A percentile compares a stretch with the other conserved stretches of the same genome.
Conservation (phyloP, 2,113 vertebrate species). For the Trichechus manatus region DNA sequence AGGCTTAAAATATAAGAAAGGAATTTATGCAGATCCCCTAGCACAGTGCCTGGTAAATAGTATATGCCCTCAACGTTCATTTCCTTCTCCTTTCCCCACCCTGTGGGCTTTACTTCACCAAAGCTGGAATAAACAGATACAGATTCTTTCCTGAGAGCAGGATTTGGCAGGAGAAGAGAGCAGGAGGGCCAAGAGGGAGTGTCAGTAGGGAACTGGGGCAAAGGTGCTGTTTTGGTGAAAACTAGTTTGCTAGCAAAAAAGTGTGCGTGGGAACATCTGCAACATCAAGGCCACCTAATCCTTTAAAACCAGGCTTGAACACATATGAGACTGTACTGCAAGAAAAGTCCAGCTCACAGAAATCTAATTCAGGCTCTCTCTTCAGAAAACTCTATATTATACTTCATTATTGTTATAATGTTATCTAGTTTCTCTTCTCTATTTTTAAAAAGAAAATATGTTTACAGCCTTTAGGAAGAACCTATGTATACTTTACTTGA, state of each 20-base stretch:
- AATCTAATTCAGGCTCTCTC: background rate
- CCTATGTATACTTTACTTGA: background rate
- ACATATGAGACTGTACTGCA: background rate
- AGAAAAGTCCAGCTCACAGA: background rate
- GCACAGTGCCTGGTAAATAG: background rate
- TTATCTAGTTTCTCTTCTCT: background rate
- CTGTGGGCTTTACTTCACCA: background rate
- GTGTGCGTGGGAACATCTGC: background rate
- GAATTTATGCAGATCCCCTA: background rate
- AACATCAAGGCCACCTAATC: background rate
- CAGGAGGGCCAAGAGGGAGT: background rate
- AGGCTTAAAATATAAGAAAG: background rate
- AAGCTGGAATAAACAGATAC: background rate
- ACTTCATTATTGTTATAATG: background rate
- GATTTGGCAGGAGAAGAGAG: background rate
- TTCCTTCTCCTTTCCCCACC: background rate
- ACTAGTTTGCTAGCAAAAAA: background rate
- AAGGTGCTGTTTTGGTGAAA: background rate
- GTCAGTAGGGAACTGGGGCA: background rate
- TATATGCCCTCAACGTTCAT: background rate
- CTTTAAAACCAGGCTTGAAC: background rate
- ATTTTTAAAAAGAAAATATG: background rate
- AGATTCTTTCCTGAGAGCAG: conserved; percentile 1
- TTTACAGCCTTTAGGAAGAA: background rate
- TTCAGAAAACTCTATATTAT: background rate